Percentiles rank a stretch among this genome's conserved stretches.
These are phyloP conservation scores for Aphrophora alni DNA, from an alignment of 2,888 invertebrate species.

Conservation along the genomic window DNA sequence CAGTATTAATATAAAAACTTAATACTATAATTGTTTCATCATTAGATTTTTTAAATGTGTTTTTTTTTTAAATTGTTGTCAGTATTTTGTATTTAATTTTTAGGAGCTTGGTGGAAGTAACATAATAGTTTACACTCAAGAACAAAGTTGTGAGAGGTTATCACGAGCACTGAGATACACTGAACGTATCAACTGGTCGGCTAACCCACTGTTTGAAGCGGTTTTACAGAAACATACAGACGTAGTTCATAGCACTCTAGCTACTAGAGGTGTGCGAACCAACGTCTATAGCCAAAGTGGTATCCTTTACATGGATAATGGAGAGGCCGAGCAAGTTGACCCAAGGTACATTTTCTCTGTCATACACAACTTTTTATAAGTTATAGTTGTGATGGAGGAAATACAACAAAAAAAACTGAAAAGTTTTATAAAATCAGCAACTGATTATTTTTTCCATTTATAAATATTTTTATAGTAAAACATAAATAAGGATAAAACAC, in stretches of 20 bases:
- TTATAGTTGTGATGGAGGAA: background rate
- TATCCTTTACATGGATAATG: constrained; percentile 29
- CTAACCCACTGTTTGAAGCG: constrained; percentile 27
- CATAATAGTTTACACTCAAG: constrained; percentile 30
- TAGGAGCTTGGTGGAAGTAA: constrained; percentile 33
- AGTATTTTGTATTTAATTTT: background rate
- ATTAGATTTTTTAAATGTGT: too few relatives aligned
- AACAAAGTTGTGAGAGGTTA: constrained; percentile 29
- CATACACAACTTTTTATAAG: background rate
- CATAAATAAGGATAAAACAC: background rate
- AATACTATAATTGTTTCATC: too few relatives aligned
- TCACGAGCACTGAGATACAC: constrained; percentile 22
- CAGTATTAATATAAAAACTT: too few relatives aligned
- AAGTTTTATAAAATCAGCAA: background rate
- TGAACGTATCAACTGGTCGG: constrained; percentile 22
- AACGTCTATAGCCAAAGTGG: constrained; percentile 26
- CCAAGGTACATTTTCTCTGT: constrained; percentile 3
- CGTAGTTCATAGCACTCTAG: constrained; percentile 13
- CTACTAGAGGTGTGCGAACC: constrained; percentile 19
- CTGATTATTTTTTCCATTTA: background rate
- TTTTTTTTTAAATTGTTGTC: too few relatives aligned
- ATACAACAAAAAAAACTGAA: background rate
- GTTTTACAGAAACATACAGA: constrained; percentile 27
- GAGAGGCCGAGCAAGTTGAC: background rate
- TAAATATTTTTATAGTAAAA: background rate